Conservation (phyloP, 1,140 invertebrate genomes). For the Aricia agestis region DNA sequence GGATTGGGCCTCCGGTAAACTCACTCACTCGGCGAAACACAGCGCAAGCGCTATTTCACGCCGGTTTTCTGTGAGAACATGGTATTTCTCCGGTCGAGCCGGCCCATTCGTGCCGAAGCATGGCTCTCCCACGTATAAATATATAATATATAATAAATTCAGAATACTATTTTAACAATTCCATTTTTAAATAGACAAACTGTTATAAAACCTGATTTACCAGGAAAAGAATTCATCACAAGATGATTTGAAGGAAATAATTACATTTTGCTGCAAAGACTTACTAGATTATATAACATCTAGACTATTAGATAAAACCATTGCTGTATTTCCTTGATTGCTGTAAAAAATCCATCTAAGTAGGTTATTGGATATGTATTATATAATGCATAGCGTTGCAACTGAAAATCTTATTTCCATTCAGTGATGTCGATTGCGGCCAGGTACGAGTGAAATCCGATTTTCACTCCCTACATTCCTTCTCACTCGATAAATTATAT, state of each 20-base stretch:
- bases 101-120: too few relatives aligned
- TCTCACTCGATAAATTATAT: constrained; percentile 42
- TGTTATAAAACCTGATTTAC: neutral
- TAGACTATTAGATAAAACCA: too few relatives aligned
- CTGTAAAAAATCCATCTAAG: constrained; percentile 27
- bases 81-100: too few relatives aligned
- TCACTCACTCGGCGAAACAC: too few relatives aligned
- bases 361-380: constrained; percentile 41
- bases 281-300: neutral
- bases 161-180: too few relatives aligned
- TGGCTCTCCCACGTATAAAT: too few relatives aligned
- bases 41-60: too few relatives aligned
- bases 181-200: neutral
- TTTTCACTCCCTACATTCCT: constrained; percentile 54
- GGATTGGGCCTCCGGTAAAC: too few relatives aligned
- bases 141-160: too few relatives aligned
- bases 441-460: constrained; percentile 56
- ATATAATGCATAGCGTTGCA: constrained; percentile 54
- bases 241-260: neutral
- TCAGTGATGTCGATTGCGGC: constrained; percentile 56
- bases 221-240: neutral
- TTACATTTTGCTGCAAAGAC: neutral
- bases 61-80: too few relatives aligned
- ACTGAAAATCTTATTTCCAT: constrained; percentile 63
- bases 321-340: neutral